Percentiles rank a stretch among this genome's conserved stretches.
Evolutionary conservation across 2,888 invertebrate species (phyloP).

Genomic region (Macrophya annulata): DNA sequence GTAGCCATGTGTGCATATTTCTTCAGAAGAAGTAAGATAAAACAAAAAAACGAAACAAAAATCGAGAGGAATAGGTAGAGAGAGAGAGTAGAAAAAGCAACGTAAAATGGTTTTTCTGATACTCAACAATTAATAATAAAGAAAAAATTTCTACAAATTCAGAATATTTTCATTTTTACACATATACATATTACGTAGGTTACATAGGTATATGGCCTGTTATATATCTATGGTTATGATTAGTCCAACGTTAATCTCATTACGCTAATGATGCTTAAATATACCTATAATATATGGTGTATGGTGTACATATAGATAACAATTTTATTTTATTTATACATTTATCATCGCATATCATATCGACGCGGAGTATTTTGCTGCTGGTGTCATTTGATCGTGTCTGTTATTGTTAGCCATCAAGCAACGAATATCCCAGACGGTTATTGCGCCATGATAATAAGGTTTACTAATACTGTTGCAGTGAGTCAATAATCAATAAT

Average conservation of each 20-base stretch:
- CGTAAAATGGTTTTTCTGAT: background rate
- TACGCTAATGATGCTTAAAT: background rate
- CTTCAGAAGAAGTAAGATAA: background rate
- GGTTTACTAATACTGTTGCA: conserved; percentile 30
- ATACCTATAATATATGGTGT: background rate
- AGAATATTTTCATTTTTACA: no score
- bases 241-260: background rate
- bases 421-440: conserved; percentile 13
- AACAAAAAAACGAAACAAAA: background rate
- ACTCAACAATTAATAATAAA: background rate
- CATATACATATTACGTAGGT: no score
- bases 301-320: background rate
- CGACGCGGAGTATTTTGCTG: conserved; percentile 2
- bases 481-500: conserved; percentile 42
- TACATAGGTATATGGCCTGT: background rate
- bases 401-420: conserved; percentile 40
- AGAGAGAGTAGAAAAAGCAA: background rate
- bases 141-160: no score
- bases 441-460: conserved; percentile 46
- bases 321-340: background rate
- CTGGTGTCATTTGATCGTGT: conserved; percentile 33
- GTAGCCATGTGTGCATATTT: background rate
- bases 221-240: background rate
- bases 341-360: background rate
- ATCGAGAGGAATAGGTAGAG: background rate